Percentiles rank a stretch among this genome's conserved stretches.
These are phyloP conservation scores for Gorsachius magnificus DNA, from an alignment of 2,797 vertebrate species.

Conservation along the genomic window DNA sequence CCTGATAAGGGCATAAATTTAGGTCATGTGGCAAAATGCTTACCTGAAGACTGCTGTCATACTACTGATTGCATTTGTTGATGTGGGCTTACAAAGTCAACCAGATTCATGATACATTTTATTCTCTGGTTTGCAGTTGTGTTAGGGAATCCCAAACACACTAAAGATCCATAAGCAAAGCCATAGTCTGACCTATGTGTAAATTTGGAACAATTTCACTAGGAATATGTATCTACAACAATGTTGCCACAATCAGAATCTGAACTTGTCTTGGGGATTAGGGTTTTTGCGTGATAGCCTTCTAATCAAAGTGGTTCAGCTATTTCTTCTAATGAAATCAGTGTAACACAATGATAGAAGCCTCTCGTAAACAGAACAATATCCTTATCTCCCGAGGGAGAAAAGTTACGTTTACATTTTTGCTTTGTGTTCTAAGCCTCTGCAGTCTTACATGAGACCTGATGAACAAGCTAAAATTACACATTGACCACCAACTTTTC, in stretches of 20 bases:
- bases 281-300: not conserved
- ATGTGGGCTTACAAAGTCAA: not conserved
- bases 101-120: not conserved
- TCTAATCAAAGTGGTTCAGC: not conserved
- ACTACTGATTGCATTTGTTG: not conserved
- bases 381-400: not conserved
- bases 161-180: not conserved
- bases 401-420: not conserved
- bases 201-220: not conserved
- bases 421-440: not conserved
- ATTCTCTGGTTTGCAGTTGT: not conserved
- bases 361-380: not conserved
- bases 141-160: not conserved
- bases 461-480: not conserved
- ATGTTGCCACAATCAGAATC: not conserved
- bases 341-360: not conserved
- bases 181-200: not conserved
- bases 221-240: not conserved
- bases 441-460: not conserved
- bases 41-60: not conserved
- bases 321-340: not conserved
- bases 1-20: not conserved
- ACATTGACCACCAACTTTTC: not conserved
- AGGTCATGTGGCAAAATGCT: not conserved
- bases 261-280: not conserved